Evolutionary conservation across 2,113 vertebrate species (phyloP).

Genomic region (Crotalus horridus): DNA sequence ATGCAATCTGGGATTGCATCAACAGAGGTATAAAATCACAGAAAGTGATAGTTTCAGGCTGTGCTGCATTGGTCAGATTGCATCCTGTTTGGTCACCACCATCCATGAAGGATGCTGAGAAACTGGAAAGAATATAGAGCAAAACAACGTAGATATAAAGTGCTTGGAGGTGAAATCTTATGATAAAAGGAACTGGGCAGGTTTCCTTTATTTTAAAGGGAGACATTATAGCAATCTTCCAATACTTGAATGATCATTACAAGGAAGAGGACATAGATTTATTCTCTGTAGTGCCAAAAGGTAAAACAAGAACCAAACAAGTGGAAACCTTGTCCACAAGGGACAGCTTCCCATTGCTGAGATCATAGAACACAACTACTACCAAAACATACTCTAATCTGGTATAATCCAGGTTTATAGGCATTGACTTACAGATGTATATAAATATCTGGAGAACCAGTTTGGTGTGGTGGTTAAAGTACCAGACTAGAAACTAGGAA

Average conservation of each 20-base stretch:
- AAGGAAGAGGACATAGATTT: neutral
- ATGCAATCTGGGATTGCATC: neutral
- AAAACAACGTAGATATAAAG: neutral
- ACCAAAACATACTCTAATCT: neutral
- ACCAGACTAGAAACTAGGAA: neutral
- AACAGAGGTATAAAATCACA: neutral
- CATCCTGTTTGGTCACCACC: neutral
- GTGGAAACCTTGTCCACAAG: neutral
- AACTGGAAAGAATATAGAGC: neutral
- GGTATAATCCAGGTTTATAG: neutral
- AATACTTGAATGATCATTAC: neutral
- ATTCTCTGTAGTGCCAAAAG: neutral
- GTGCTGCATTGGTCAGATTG: neutral
- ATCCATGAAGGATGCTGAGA: neutral
- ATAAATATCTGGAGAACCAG: neutral
- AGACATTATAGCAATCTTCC: neutral
- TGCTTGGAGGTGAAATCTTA: neutral
- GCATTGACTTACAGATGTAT: neutral
- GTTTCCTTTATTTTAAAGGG: neutral
- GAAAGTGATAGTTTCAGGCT: neutral
- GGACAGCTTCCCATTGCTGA: neutral
- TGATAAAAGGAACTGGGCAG: neutral
- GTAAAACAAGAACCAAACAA: neutral
- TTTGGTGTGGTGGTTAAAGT: neutral
- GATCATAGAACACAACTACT: neutral